phyloP scores from a whole-genome alignment of 2,797 vertebrate genomes.

The Petrocephalus sullivani region DNA sequence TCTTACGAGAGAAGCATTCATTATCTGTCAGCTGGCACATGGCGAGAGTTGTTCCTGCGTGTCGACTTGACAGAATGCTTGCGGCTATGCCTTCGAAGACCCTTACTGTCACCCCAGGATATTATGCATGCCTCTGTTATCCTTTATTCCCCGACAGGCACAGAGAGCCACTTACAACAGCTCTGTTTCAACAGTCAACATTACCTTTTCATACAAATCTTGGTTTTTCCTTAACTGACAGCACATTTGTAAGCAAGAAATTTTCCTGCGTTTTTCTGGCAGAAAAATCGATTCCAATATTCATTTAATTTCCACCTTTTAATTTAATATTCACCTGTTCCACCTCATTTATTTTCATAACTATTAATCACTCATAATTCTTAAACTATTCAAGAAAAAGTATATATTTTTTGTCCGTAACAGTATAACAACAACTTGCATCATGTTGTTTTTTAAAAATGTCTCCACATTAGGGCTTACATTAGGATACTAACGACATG shows the following conservation, averaged over 20 bases:
- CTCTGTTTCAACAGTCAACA: background rate
- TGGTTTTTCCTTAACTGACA: background rate
- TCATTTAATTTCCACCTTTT: background rate
- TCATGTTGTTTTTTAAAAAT: background rate
- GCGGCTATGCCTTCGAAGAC: background rate
- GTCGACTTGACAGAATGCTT: background rate
- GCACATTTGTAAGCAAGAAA: background rate
- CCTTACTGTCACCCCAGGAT: background rate
- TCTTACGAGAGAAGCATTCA: background rate
- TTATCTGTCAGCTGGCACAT: background rate
- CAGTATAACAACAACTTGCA: background rate
- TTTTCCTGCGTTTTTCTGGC: background rate
- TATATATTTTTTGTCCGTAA: background rate
- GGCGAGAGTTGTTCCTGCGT: background rate
- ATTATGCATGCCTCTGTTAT: background rate
- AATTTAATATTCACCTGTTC: background rate
- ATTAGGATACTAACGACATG: background rate
- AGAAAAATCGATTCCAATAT: background rate
- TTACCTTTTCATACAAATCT: background rate
- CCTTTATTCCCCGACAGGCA: background rate
- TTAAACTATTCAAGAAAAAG: background rate
- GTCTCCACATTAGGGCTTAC: background rate
- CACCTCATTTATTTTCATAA: background rate
- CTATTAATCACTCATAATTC: background rate
- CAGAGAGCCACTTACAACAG: background rate